These are phyloP conservation scores for Limnephilus auricula DNA, from an alignment of 2,888 invertebrate genomes.

Conservation along the genomic window DNA sequence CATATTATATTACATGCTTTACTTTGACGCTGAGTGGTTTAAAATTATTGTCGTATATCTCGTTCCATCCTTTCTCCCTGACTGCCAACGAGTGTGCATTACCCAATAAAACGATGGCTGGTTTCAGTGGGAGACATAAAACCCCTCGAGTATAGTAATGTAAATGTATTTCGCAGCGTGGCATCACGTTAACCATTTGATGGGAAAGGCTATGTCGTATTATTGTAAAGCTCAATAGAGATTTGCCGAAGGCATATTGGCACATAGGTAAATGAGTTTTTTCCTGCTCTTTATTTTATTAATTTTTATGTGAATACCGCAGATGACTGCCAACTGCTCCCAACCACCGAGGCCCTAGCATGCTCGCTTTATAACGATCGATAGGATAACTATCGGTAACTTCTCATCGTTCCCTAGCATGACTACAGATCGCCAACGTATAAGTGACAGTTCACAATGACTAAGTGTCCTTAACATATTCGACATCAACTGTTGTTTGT, in stretches of 20 bases:
- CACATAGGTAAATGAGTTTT: not conserved
- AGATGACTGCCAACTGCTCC: no score
- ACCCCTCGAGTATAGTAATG: not conserved
- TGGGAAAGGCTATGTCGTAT: not conserved
- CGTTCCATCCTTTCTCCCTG: not conserved
- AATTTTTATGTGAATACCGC: no score
- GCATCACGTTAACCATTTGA: not conserved
- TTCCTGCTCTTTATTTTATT: not conserved
- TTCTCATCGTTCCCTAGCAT: no score
- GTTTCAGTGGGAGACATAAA: not conserved
- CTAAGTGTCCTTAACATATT: no score
- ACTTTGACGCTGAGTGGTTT: not conserved
- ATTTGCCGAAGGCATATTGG: not conserved
- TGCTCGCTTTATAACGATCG: no score
- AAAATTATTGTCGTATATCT: not conserved
- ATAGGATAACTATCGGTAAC: no score
- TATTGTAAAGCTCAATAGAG: not conserved
- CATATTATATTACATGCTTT: no score
- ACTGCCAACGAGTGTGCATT: not conserved
- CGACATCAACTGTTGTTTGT: no score
- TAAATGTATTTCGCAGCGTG: not conserved
- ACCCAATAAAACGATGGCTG: not conserved
- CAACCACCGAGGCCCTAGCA: no score
- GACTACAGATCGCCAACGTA: no score
- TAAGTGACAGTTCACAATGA: no score